Evolutionary conservation across 2,113 vertebrate species (phyloP).

Genomic region (Macquaria ambigua): DNA sequence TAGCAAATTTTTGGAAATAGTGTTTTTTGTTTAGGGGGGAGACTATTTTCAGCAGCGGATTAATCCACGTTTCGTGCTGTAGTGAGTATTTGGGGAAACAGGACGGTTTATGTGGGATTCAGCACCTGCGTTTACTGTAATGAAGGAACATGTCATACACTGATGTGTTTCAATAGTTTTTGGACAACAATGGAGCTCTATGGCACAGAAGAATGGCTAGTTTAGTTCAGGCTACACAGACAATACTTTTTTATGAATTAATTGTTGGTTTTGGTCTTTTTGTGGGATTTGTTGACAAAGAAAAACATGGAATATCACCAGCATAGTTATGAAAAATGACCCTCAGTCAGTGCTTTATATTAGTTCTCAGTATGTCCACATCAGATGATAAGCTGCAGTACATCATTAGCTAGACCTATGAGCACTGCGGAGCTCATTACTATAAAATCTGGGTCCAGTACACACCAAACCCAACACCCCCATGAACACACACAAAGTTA

Average conservation of each 20-base stretch:
- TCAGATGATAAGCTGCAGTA: background rate
- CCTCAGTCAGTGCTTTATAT: background rate
- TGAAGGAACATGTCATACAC: background rate
- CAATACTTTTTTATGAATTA: background rate
- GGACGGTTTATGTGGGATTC: no score
- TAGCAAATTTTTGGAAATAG: no score
- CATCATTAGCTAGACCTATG: background rate
- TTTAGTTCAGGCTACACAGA: background rate
- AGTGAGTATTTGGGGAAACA: no score
- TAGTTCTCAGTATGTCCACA: background rate
- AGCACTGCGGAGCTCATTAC: background rate
- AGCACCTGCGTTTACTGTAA: background rate
- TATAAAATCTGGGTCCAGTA: background rate
- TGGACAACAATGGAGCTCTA: no score
- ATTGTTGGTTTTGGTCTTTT: background rate
- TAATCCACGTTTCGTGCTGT: no score
- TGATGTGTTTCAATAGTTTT: no score
- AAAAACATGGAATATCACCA: background rate
- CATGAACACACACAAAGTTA: background rate
- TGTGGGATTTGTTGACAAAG: background rate
- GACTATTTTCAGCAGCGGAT: no score
- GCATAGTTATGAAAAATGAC: background rate
- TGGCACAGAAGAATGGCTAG: no score
- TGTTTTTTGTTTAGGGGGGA: no score
- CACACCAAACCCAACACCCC: background rate